These are phyloP conservation scores for Pseudomyrmex flavicornis DNA, from an alignment of 1,140 invertebrate species.

Conservation along the genomic window DNA sequence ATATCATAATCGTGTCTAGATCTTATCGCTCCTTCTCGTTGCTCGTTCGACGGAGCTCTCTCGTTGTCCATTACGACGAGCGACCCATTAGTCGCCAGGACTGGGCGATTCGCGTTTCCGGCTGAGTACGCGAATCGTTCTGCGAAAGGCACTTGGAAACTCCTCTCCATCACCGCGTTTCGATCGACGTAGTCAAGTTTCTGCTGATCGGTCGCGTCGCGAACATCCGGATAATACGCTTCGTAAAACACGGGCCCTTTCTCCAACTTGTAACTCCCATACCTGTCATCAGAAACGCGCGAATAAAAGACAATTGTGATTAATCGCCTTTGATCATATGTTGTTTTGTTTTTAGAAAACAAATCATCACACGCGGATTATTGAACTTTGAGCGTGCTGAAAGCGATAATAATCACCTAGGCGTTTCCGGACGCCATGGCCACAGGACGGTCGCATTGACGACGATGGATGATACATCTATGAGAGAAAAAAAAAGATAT, in stretches of 20 bases:
- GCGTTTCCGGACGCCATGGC: background rate
- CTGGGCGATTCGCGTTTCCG: background rate
- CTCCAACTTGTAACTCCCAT: constrained; percentile 70
- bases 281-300: constrained; percentile 28
- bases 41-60: background rate
- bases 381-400: background rate
- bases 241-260: constrained; percentile 78
- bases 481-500: constrained; percentile 11
- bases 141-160: constrained; percentile 65
- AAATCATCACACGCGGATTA: background rate
- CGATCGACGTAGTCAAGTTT: constrained; percentile 63
- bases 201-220: constrained; percentile 27
- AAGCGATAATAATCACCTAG: constrained; percentile 12
- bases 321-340: background rate
- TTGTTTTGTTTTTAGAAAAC: background rate
- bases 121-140: constrained; percentile 31
- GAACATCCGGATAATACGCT: constrained; percentile 76
- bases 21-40: background rate
- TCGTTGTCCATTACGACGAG: background rate
- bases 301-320: background rate
- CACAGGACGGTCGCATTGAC: background rate
- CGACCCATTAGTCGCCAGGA: background rate
- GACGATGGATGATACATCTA: constrained; percentile 20
- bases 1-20: background rate
- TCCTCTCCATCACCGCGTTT: constrained; percentile 64